These are phyloP conservation scores for Argya squamiceps DNA, from an alignment of 2,797 vertebrate genomes.

Conservation along the genomic window DNA sequence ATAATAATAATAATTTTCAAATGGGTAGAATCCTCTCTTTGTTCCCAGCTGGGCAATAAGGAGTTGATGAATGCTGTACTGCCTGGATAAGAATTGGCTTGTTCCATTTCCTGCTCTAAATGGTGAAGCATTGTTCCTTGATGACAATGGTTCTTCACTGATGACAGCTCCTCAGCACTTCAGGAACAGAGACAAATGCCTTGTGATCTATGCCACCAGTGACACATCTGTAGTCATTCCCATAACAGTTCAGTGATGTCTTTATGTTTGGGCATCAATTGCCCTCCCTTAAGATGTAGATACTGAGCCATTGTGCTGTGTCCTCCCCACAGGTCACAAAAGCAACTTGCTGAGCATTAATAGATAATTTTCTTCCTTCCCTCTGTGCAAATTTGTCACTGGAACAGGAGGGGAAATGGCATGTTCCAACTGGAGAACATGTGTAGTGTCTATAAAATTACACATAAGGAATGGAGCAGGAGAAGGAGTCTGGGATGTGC, in stretches of 20 bases:
- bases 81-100: conserved; percentile 41
- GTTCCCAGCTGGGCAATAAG: conserved; percentile 49
- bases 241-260: not conserved
- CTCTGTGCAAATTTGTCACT: not conserved
- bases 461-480: not conserved
- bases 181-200: conserved; percentile 4
- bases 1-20: conserved; percentile 65
- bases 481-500: not conserved
- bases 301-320: not conserved
- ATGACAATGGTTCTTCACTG: conserved; percentile 32
- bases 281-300: not conserved
- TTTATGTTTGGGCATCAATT: not conserved
- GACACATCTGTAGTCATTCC: not conserved
- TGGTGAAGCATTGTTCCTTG: conserved; percentile 35
- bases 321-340: not conserved
- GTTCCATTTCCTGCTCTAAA: conserved; percentile 46
- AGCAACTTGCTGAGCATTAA: not conserved
- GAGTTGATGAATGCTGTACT: conserved; percentile 41
- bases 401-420: not conserved
- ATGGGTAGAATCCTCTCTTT: conserved; percentile 40
- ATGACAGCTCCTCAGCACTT: not conserved
- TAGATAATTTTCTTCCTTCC: not conserved
- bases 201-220: not conserved
- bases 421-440: not conserved
- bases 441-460: not conserved